Base-by-base conservation (phyloP, 2,113 vertebrate species). In the Hippocampus guttulatus region DNA sequence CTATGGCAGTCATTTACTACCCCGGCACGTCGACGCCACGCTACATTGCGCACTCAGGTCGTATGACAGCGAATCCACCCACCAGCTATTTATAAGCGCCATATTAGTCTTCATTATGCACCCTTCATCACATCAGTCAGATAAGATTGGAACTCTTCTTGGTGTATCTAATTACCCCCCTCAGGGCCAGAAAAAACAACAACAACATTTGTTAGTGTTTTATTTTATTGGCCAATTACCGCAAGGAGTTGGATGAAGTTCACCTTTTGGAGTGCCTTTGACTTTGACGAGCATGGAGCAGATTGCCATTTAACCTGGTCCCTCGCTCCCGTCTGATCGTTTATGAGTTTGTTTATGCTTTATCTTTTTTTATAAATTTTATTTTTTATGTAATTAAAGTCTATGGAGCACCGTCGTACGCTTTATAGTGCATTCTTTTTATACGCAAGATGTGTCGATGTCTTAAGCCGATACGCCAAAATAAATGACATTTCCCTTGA, bases 21-120 rank as follows among this genome's bases (percentile, higher is more conserved):
- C 71, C 43, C 79, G 70, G 75, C 81, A 75, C 9, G 0, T 75
- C 55, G 57, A 79, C 75, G 76, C 73, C 61, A 57, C 71, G 76
- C 74, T 66, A 75, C 81, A 78, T 54, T 57, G 77, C 82, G 75
- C 83, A 75, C 83, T 81, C 20, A 67, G 69, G 81, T 54, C 74
- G 11, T 77, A 71, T 70, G 79, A 81, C 81, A 81, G 45, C 74
- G 70, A 69, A 81, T 76, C 76, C 74, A 73, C 60, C 79, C 81
- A 5, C 72, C 64, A 73, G 76, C 85, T 87, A 81, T 89, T 88
- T 86, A 88, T 77, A 78, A 79, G 71, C 71, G 73, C 80, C 70
- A 75, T 81, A 86, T 87, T 86, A 83, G 76, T 88, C 89, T 84
- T 88, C 81, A 88, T 88, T 88, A 83, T 78, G 81, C 79, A 80